Evolutionary conservation across 2,888 invertebrate genomes (phyloP), one percentile per base, ranked within the genome.

Genomic region (Amorpha juglandis): DNA sequence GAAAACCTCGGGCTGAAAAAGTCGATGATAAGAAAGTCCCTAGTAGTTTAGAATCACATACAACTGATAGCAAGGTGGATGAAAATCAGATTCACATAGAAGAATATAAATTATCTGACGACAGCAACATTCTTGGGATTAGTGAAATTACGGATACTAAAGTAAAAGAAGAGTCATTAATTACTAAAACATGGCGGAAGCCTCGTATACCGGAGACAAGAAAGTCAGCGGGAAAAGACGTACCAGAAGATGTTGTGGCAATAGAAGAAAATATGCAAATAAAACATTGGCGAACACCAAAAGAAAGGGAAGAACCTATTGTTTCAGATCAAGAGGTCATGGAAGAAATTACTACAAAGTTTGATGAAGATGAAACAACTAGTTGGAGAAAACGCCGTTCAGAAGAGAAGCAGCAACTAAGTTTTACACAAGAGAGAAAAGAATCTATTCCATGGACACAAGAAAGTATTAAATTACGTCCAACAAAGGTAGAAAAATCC

Each of bases 381-480:
- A 67, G 55, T n/a, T 69, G 75, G 76, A 71, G 70, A 65, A 83
- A 76, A 69, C 65, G 69, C 16, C 70, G 71, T 3, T 47, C 53
- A 11, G 82, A 82, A 45, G 82, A 81, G 6, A 78, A 65, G 16
- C 73, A 69, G 69, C 63, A 70, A 38, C 70, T 71, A 76, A 65
- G 64, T 58, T 62, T 69, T 19, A 69, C 69, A 64, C 80, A 81
- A 68, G 84, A 86, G 67, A 80, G 75, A 69, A 83, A 80, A 78
- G 89, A 84, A 89, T 87, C 80, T 72, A 89, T 79, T 80, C 95
- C 80, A 65, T 95, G 82, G 95, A 96, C 95, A 3, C 94, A 96
- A 77, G 95, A 96, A 85, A 93, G 94, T 71, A 92, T 95, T 14
- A 92, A 94, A 75, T 79, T 95, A 71, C 93, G 94, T 74, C 95